Evolutionary conservation across 2,797 vertebrate genomes (phyloP).

Genomic region (Mormyrops boulengeri): DNA sequence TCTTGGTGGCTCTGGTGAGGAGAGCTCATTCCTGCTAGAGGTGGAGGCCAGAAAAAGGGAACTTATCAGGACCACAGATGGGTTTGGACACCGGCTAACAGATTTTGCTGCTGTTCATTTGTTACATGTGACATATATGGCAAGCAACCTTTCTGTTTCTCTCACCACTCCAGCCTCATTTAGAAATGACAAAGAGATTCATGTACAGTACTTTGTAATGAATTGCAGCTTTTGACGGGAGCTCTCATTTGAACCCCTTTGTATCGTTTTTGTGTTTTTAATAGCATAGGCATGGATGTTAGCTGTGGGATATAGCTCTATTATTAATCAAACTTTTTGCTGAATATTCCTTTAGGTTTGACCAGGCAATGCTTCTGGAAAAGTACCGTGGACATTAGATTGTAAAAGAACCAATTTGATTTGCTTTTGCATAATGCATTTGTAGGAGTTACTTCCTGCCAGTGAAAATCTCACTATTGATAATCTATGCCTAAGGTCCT

Average conservation of each 20-base stretch:
- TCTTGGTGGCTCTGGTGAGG: not conserved
- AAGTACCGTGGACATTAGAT: not conserved
- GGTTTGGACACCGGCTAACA: not conserved
- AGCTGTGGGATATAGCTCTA: not conserved
- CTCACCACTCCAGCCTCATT: not conserved
- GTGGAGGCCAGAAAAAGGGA: not conserved
- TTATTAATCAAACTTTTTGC: not conserved
- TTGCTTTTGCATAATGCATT: not conserved
- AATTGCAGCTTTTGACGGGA: not conserved
- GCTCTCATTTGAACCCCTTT: not conserved
- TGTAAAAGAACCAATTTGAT: not conserved
- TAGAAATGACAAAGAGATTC: not conserved
- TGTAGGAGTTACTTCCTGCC: not conserved
- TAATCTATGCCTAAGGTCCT: not conserved
- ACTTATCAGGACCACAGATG: not conserved
- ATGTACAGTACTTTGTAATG: not conserved
- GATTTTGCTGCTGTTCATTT: not conserved
- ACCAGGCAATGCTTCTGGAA: not conserved
- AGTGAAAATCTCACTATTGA: not conserved
- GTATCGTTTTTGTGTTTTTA: not conserved
- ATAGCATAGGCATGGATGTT: not conserved
- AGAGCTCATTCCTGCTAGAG: not conserved
- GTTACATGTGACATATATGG: not conserved
- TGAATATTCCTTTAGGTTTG: not conserved
- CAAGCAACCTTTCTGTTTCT: not conserved